These are phyloP conservation scores for Rotaria sp. DNA, from an alignment of 2,888 invertebrate genomes.

Conservation along the genomic window DNA sequence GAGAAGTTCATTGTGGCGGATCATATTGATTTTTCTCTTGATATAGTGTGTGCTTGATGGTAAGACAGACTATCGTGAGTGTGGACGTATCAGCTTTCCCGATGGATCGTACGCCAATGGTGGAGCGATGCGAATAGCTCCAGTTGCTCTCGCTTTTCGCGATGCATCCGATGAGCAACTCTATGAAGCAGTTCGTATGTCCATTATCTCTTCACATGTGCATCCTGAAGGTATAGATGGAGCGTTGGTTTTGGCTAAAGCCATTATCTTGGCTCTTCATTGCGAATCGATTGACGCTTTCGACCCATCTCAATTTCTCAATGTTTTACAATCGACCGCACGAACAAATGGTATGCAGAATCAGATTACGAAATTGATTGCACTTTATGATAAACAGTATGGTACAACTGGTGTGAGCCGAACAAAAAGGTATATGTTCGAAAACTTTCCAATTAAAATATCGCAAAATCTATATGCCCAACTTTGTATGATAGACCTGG, in stretches of 20 bases:
- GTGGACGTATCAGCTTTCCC: neutral
- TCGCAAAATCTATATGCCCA: too few relatives aligned
- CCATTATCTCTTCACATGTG: slow-evolving; percentile 4
- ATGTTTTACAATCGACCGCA: neutral
- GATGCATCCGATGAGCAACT: neutral
- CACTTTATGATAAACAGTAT: neutral
- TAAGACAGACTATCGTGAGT: neutral
- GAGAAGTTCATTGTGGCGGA: too few relatives aligned
- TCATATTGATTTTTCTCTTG: neutral
- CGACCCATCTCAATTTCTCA: neutral
- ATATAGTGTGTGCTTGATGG: neutral
- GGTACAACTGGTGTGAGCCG: too few relatives aligned
- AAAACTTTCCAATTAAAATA: too few relatives aligned
- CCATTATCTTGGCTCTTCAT: neutral
- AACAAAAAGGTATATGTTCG: neutral
- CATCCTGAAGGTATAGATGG: slow-evolving; percentile 23
- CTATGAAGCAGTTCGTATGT: neutral
- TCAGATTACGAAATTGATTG: neutral
- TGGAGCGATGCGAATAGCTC: slow-evolving; percentile 1
- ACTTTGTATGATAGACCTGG: too few relatives aligned
- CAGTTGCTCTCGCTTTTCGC: neutral
- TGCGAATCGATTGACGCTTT: neutral
- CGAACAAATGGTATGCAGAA: neutral
- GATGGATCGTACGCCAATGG: slow-evolving; percentile 17
- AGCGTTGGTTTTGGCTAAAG: neutral